These are phyloP conservation scores for Cryptomyrus ogoouensis DNA, from an alignment of 2,113 vertebrate species.

Conservation along the genomic window DNA sequence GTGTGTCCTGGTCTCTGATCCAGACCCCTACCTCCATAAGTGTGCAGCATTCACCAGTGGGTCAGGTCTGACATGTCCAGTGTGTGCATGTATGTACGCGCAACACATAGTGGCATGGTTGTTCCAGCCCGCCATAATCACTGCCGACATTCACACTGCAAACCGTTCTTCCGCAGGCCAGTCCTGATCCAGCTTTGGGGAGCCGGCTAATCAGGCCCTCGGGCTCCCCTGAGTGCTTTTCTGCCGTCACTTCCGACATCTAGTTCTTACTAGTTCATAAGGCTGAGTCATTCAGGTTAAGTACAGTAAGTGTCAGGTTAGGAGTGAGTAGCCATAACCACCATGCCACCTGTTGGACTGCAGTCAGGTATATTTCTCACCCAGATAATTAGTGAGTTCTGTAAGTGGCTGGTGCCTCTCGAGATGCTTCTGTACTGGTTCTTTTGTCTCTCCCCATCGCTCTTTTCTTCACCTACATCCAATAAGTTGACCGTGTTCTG, in stretches of 20 bases:
- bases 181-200: neutral
- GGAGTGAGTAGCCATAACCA: neutral
- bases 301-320: neutral
- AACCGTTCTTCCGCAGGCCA: neutral
- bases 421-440: neutral
- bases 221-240: neutral
- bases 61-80: neutral
- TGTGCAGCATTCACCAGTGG: neutral
- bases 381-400: neutral
- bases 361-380: neutral
- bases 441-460: neutral
- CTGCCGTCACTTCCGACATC: neutral
- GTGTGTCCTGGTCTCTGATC: neutral
- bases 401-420: neutral
- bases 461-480: neutral
- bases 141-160: neutral
- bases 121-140: neutral
- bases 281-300: neutral
- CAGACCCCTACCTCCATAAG: neutral
- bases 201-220: neutral
- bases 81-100: neutral
- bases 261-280: neutral
- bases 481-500: neutral
- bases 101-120: neutral
- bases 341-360: neutral